Evolutionary conservation across 2,113 vertebrate genomes (phyloP).

Genomic region (Balaenoptera acutorostrata): DNA sequence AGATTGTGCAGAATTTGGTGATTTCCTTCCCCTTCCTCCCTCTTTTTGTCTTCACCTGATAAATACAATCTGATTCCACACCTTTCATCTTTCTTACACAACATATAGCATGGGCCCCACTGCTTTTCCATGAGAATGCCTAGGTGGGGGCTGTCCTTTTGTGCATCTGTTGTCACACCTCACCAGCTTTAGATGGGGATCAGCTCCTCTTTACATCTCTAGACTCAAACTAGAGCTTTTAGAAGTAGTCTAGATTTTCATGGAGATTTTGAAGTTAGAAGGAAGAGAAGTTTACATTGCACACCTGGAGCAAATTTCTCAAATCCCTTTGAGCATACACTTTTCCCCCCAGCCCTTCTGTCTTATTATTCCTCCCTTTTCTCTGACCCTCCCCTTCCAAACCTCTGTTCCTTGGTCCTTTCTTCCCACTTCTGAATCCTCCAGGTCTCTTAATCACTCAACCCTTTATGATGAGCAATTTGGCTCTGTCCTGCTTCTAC

Average conservation of each 20-base stretch:
- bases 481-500: background rate
- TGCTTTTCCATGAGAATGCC: background rate
- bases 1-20: background rate
- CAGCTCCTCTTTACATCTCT: background rate
- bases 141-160: background rate
- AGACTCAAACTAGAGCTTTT: background rate
- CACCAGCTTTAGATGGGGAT: background rate
- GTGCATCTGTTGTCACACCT: background rate
- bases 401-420: background rate
- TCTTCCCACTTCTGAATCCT: background rate
- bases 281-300: background rate
- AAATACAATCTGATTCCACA: background rate
- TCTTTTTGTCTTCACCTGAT: background rate
- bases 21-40: background rate
- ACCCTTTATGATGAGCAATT: background rate
- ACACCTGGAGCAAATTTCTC: background rate
- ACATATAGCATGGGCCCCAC: background rate
- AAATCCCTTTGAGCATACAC: too few relatives aligned
- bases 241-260: background rate
- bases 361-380: background rate
- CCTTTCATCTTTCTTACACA: background rate
- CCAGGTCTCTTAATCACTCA: background rate
- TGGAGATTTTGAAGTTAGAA: background rate
- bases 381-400: rapidly evolving
- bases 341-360: background rate